Evolutionary conservation across 2,797 vertebrate species (phyloP).

Genomic region (Poliocrania exsul): DNA sequence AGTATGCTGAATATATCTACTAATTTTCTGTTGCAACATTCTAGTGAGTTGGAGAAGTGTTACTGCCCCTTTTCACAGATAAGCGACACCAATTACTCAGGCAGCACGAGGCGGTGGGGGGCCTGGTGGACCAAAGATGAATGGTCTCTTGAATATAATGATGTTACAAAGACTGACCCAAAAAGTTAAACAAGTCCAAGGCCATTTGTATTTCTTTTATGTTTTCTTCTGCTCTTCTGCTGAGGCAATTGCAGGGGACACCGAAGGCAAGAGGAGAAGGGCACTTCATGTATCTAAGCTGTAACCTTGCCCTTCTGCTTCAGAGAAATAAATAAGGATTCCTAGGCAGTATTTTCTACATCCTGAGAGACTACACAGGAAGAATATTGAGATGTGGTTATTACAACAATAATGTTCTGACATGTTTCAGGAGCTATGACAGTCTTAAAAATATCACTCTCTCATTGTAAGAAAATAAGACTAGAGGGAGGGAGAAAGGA

Average conservation of each 20-base stretch:
- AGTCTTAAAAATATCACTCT: not conserved
- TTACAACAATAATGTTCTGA: slow-evolving; percentile 22
- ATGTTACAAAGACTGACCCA: not conserved
- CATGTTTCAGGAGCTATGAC: not conserved
- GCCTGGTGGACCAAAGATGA: not conserved
- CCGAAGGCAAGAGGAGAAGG: not conserved
- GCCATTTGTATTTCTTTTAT: not conserved
- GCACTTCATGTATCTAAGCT: not conserved
- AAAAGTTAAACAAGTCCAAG: not conserved
- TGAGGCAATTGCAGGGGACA: not conserved
- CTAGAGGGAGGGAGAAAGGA: not conserved
- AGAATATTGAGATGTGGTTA: slow-evolving; percentile 1
- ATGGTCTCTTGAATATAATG: not conserved
- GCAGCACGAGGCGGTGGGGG: rapidly evolving
- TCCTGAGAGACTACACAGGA: not conserved
- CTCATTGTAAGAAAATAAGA: not conserved
- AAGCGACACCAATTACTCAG: not conserved
- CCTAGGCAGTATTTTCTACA: not conserved
- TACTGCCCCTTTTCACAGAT: not conserved
- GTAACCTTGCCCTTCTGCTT: not conserved
- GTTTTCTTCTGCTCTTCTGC: not conserved
- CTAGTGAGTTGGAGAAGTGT: not conserved
- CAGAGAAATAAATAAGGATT: slow-evolving; percentile 13
- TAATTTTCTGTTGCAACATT: not conserved
- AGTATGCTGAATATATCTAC: not conserved